Evolutionary conservation across 1,140 invertebrate species (phyloP).

Genomic region (Druon quercuslanigerum): DNA sequence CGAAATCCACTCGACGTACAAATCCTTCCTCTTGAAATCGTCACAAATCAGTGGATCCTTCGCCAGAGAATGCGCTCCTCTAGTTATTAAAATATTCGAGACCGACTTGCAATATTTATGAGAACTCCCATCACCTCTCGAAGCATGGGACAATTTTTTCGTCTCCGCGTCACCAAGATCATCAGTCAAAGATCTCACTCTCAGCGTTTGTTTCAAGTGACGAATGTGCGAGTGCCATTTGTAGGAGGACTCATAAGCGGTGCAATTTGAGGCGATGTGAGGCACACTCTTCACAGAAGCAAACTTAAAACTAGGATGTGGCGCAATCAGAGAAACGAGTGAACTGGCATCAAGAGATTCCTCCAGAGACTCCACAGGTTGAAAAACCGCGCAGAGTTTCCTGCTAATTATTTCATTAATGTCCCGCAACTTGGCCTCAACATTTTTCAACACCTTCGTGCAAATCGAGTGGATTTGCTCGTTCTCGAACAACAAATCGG

Average conservation of each 20-base stretch:
- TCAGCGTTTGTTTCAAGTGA: slow-evolving; percentile 66
- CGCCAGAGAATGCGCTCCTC: slow-evolving; percentile 58
- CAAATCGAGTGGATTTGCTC: slow-evolving; percentile 71
- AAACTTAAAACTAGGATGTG: slow-evolving; percentile 74
- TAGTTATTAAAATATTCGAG: slow-evolving; percentile 69
- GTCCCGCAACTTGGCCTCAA: slow-evolving; percentile 65
- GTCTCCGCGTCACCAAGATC: slow-evolving; percentile 54
- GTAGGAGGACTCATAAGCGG: slow-evolving; percentile 61
- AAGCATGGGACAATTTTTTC: slow-evolving; percentile 45
- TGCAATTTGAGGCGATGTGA: slow-evolving; percentile 51
- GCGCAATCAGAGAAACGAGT: slow-evolving; percentile 65
- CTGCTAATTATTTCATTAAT: slow-evolving; percentile 74
- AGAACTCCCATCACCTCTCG: slow-evolving; percentile 40
- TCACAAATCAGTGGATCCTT: slow-evolving; percentile 53
- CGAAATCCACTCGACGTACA: slow-evolving; percentile 73
- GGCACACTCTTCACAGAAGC: slow-evolving; percentile 71
- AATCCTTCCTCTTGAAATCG: slow-evolving; percentile 58
- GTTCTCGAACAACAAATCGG: slow-evolving; percentile 74
- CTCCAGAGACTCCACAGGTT: slow-evolving; percentile 69
- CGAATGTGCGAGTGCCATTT: slow-evolving; percentile 65
- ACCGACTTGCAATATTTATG: slow-evolving; percentile 62
- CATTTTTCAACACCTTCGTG: slow-evolving; percentile 61
- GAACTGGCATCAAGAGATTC: slow-evolving; percentile 51
- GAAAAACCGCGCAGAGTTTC: slow-evolving; percentile 72
- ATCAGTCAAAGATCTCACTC: slow-evolving; percentile 45